Conservation (phyloP, 2,888 invertebrate species). For the Helobdella robusta region DNA sequence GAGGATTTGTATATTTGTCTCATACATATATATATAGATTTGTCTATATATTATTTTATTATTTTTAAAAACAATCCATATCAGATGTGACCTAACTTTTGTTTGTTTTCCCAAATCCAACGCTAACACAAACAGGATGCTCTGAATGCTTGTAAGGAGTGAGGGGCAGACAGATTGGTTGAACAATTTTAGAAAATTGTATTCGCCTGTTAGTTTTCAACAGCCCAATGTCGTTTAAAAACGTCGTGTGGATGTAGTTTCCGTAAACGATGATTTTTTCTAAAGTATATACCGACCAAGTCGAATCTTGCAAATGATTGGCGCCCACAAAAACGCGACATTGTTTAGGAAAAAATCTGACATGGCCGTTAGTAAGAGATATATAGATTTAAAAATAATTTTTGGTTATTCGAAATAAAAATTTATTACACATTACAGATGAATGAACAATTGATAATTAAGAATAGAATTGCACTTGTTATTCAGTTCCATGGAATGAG, state of each 20-base stretch:
- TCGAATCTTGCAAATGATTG: too few species aligned
- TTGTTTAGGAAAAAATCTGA: too few species aligned
- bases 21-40: neutral
- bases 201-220: neutral
- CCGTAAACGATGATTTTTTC: neutral
- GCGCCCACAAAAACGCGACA: too few species aligned
- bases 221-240: constrained; percentile 2
- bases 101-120: constrained; percentile 21
- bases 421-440: too few species aligned
- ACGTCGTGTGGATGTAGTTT: neutral
- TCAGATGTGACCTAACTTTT: constrained; percentile 7
- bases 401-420: too few species aligned
- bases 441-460: too few species aligned
- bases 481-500: too few species aligned
- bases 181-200: neutral
- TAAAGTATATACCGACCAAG: too few species aligned
- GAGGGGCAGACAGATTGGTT: constrained; percentile 21
- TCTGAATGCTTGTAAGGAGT: neutral
- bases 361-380: too few species aligned
- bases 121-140: constrained; percentile 9
- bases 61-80: neutral
- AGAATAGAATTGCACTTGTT: too few species aligned
- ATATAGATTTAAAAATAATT: too few species aligned
- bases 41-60: neutral
- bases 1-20: too few species aligned